A percentile compares a stretch with the other conserved stretches of the same genome.
Evolutionary conservation across 2,113 vertebrate species (phyloP).

Genomic region (Eleginops maclovinus): DNA sequence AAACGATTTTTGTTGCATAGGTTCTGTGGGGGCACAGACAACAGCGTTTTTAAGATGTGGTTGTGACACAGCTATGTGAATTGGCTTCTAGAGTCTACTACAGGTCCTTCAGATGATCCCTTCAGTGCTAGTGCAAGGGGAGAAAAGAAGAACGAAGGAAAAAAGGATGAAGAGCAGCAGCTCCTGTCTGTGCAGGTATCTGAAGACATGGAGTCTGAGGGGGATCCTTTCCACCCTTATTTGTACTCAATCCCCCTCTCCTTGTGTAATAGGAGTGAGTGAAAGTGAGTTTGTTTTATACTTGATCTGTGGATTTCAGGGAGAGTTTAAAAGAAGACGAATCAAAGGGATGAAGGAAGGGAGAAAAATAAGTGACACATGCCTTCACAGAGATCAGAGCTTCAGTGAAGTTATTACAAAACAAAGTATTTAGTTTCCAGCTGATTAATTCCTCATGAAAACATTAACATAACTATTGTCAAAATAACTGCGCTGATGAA

Average conservation of each 20-base stretch:
- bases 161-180: slow-evolving; percentile 27
- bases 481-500: not conserved
- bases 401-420: not conserved
- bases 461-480: not conserved
- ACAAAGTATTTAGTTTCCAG: not conserved
- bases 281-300: not conserved
- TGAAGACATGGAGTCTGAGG: slow-evolving; percentile 9
- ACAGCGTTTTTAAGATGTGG: slow-evolving; percentile 15
- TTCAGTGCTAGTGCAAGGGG: slow-evolving; percentile 17
- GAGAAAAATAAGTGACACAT: slow-evolving; percentile 2
- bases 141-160: not conserved
- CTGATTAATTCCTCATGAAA: not conserved
- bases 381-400: not conserved
- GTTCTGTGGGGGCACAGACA: slow-evolving; percentile 37
- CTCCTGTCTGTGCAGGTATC: slow-evolving; percentile 5
- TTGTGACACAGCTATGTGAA: not conserved
- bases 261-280: not conserved
- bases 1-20: slow-evolving; percentile 68
- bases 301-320: slow-evolving; percentile 8
- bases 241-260: slow-evolving; percentile 20
- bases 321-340: slow-evolving; percentile 2
- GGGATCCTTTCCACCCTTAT: not conserved
- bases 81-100: slow-evolving; percentile 1
- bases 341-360: slow-evolving; percentile 12
- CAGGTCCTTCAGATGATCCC: not conserved